Conservation (phyloP, 2,797 vertebrate species). For the Halcyon smyrnensis region DNA sequence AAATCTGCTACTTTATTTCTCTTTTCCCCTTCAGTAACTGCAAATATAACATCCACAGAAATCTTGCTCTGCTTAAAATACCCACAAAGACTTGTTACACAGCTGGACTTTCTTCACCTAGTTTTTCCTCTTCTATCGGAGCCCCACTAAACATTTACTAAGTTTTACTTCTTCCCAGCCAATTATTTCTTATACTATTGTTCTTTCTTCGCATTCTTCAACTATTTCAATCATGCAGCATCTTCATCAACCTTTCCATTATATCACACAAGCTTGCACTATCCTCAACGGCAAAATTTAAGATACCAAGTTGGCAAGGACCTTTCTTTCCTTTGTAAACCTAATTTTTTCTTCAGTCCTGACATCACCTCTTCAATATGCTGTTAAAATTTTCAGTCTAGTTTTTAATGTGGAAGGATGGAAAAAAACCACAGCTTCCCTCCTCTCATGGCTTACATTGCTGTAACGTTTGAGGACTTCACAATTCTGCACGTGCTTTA, state of each 20-base stretch:
- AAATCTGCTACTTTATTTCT: background rate
- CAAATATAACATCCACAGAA: background rate
- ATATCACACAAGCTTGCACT: background rate
- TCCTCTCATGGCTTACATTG: background rate
- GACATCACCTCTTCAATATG: background rate
- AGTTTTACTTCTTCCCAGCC: background rate
- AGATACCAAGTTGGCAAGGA: background rate
- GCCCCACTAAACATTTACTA: rapidly evolving
- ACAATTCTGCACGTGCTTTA: background rate
- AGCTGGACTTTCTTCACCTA: background rate
- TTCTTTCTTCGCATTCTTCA: background rate
- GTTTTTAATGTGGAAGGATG: background rate
- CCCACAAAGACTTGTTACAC: background rate
- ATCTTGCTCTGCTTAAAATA: background rate
- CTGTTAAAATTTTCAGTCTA: background rate
- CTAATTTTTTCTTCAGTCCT: background rate
- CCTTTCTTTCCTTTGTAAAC: background rate
- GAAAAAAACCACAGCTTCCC: background rate
- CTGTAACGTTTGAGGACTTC: background rate
- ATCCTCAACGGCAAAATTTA: background rate
- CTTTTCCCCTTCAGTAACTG: background rate
- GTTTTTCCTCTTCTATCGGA: background rate
- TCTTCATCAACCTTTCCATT: background rate
- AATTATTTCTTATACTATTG: background rate
- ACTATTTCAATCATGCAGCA: background rate